phyloP scores from a whole-genome alignment of 1,140 invertebrate species.

The Octopus sinensis region DNA sequence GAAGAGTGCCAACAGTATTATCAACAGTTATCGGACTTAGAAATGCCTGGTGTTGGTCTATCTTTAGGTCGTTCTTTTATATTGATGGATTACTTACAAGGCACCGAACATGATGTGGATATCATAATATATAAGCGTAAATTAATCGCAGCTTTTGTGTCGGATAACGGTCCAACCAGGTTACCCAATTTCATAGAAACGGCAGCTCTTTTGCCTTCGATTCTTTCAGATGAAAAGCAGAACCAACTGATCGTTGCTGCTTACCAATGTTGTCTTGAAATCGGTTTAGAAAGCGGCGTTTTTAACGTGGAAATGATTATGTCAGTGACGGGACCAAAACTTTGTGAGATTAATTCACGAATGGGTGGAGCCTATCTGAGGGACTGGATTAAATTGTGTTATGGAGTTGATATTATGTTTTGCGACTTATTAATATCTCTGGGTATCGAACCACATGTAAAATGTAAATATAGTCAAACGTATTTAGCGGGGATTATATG shows the following conservation, averaged over 20 bases:
- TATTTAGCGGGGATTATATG: constrained; percentile 35
- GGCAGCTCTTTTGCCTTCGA: constrained; percentile 28
- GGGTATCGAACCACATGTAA: constrained; percentile 29
- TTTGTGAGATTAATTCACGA: constrained; percentile 40
- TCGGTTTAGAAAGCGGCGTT: constrained; percentile 35
- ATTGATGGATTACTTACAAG: constrained; percentile 30
- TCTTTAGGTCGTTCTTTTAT: constrained; percentile 32
- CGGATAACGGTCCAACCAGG: constrained; percentile 39
- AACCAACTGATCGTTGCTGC: constrained; percentile 33
- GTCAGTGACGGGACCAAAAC: constrained; percentile 35
- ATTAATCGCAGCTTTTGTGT: constrained; percentile 36
- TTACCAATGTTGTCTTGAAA: constrained; percentile 36
- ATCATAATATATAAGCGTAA: constrained; percentile 32
- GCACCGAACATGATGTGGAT: constrained; percentile 41
- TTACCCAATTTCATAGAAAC: constrained; percentile 28
- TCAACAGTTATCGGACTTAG: constrained; percentile 18
- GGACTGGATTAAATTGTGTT: constrained; percentile 35
- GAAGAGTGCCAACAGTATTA: constrained; percentile 25
- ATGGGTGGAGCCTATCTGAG: constrained; percentile 42
- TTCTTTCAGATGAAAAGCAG: constrained; percentile 27
- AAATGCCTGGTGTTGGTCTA: constrained; percentile 34
- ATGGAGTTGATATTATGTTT: constrained; percentile 33
- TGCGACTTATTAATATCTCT: constrained; percentile 29
- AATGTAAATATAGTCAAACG: constrained; percentile 1
- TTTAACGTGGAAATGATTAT: constrained; percentile 43